A percentile compares a stretch with the other conserved stretches of the same genome.
These are phyloP conservation scores for Chaenodraco wilsoni DNA, from an alignment of 2,797 vertebrate genomes.

Conservation along the genomic window DNA sequence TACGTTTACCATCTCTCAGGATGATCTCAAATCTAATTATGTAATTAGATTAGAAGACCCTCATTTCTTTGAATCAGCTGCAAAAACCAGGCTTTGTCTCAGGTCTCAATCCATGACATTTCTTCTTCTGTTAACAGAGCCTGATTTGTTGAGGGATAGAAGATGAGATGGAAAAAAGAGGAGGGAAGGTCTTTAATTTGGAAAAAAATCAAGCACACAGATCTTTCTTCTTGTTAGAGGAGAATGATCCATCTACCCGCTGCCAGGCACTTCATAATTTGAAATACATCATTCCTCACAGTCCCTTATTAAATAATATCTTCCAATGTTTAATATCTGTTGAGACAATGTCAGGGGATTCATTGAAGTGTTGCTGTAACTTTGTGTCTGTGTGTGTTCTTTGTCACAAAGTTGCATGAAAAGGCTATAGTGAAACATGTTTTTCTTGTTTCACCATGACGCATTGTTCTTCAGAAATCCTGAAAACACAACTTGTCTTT, in stretches of 20 bases:
- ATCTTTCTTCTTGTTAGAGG: constrained; percentile 33
- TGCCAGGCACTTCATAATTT: constrained; percentile 7
- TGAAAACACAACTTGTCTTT: constrained; percentile 4
- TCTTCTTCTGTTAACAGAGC: constrained; percentile 35
- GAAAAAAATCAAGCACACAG: constrained; percentile 27
- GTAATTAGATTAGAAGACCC: constrained; percentile 73
- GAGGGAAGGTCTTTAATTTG: constrained; percentile 25
- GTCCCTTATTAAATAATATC: neutral
- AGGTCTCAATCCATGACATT: constrained; percentile 60
- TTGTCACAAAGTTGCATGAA: constrained; percentile 6
- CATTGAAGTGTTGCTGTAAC: neutral
- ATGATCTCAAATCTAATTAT: constrained; percentile 77
- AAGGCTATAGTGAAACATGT: neutral
- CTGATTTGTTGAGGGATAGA: constrained; percentile 17
- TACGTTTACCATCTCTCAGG: constrained; percentile 51
- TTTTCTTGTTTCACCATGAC: too few relatives aligned
- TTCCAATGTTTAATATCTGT: neutral
- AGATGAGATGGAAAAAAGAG: constrained; percentile 11
- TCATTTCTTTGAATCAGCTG: constrained; percentile 69
- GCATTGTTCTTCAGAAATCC: neutral
- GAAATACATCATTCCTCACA: neutral
- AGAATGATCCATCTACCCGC: constrained; percentile 39
- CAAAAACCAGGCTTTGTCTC: constrained; percentile 73
- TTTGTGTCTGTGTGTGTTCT: neutral
- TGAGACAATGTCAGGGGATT: neutral